Conservation (phyloP, 2,888 invertebrate species). For the Epistrophe eligans region DNA sequence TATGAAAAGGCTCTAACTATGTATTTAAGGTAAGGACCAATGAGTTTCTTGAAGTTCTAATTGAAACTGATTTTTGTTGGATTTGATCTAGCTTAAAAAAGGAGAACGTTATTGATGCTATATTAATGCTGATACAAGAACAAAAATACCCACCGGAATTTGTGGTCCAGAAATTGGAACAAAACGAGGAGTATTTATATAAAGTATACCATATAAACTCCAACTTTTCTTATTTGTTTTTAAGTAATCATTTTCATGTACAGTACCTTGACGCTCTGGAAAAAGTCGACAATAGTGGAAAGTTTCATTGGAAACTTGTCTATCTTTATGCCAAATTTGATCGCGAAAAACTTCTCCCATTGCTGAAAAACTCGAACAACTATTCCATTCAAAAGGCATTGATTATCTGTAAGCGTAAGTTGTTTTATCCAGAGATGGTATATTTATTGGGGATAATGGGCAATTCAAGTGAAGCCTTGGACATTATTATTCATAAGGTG, state of each 20-base stretch:
- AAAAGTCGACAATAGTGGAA: slow-evolving; percentile 91
- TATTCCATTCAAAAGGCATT: slow-evolving; percentile 97
- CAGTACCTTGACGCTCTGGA: slow-evolving; percentile 95
- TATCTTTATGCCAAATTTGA: slow-evolving; percentile 95
- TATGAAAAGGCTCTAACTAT: slow-evolving; percentile 96
- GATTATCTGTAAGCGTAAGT: slow-evolving; percentile 92
- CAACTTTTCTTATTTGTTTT: not conserved
- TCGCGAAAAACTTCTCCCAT: slow-evolving; percentile 92
- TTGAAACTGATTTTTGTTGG: too few relatives aligned
- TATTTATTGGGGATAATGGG: slow-evolving; percentile 95
- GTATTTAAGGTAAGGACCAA: slow-evolving; percentile 90
- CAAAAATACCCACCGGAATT: slow-evolving; percentile 89
- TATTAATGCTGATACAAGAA: slow-evolving; percentile 91
- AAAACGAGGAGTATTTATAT: slow-evolving; percentile 90
- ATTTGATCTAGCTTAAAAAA: slow-evolving; percentile 88
- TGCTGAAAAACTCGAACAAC: slow-evolving; percentile 94
- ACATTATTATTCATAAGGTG: slow-evolving; percentile 90
- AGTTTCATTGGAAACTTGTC: slow-evolving; percentile 94
- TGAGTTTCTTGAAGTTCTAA: too few relatives aligned
- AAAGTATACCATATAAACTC: slow-evolving; percentile 84
- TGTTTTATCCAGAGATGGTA: slow-evolving; percentile 96
- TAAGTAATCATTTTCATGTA: slow-evolving; percentile 76
- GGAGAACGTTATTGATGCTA: slow-evolving; percentile 95
- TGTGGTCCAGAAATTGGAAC: slow-evolving; percentile 91
- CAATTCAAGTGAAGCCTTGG: slow-evolving; percentile 94